Evolutionary conservation across 2,797 vertebrate genomes (phyloP), one percentile per base, ranked within the genome.

Genomic region (Halcyon badia): DNA sequence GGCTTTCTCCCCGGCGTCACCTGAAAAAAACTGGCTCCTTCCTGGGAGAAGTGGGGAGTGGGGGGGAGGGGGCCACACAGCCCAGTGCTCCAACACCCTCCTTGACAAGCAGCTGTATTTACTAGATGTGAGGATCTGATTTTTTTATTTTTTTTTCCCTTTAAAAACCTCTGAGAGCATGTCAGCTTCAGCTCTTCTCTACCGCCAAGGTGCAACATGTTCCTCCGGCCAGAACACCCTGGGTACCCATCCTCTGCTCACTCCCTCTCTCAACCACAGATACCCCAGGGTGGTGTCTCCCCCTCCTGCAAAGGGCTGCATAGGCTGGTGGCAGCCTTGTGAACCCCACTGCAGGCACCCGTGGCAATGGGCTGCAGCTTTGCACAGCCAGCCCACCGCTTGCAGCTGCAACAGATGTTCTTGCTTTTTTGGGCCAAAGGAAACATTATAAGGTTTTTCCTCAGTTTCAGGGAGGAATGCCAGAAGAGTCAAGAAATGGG

Each of bases 381-480:
- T 41, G 35, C 48, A 41, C 14, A 5, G 92, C 95, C 96, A 97
- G 70, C 57, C 94, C 82, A 57, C 92, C 70, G 44, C 91, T 96
- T 77, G 58, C 41, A 58, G 80, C 77, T 97, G 77, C 84, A 94
- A 86, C 98, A 98, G 98, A 98, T 98, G 98, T 98, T 98, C 96
- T 96, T 97, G 95, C 68, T 95, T 97, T 18, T 97, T 77, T 3
- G 70, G 89, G 93, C 90, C 94, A 96, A 94, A 66, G 89, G 98
- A 98, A 98, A 97, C 62, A 94, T 97, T 95, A 92, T 95, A 91
- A 96, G 91, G 51, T 69, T 97, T 97, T 98, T 97, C 97, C 97
- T 98, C 97, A 87, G 81, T 96, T 85, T 87, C 15, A 37, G 92
- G 96, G 95, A 98, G 83, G 78, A 95, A 56, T 93, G 98, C 97